Conservation (phyloP, 2,113 vertebrate genomes). For the Sphaerodactylus townsendi region DNA sequence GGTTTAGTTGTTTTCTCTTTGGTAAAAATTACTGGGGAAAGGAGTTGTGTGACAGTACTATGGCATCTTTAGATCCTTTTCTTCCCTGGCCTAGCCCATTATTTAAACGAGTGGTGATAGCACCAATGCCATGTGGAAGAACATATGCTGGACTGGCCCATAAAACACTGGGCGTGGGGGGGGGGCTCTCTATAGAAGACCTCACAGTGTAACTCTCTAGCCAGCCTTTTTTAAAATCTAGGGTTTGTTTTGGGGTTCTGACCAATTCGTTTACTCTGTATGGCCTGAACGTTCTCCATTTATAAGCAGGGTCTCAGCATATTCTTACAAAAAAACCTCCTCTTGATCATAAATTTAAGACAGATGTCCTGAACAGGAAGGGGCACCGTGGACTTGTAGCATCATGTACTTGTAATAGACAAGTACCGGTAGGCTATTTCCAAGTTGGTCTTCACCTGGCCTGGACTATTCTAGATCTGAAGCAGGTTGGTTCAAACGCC, state of each 20-base stretch:
- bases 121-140: too few relatives aligned
- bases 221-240: too few relatives aligned
- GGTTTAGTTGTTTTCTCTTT: too few relatives aligned
- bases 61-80: too few relatives aligned
- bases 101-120: too few relatives aligned
- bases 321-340: not conserved
- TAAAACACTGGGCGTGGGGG: too few relatives aligned
- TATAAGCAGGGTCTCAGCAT: not conserved
- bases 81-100: too few relatives aligned
- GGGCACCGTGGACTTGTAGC: not conserved
- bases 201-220: too few relatives aligned
- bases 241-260: not conserved
- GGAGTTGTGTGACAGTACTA: too few relatives aligned
- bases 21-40: too few relatives aligned
- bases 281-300: not conserved
- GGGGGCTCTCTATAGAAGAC: too few relatives aligned
- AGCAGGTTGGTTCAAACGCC: not conserved
- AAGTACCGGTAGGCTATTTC: not conserved
- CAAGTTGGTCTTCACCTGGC: not conserved
- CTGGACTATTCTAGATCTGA: rapidly evolving
- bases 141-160: too few relatives aligned
- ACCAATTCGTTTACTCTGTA: not conserved
- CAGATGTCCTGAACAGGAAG: not conserved
- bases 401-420: not conserved
- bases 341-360: not conserved